Base-by-base conservation (phyloP, 2,113 vertebrate genomes). In the Leptobrachium ailaonicum region DNA sequence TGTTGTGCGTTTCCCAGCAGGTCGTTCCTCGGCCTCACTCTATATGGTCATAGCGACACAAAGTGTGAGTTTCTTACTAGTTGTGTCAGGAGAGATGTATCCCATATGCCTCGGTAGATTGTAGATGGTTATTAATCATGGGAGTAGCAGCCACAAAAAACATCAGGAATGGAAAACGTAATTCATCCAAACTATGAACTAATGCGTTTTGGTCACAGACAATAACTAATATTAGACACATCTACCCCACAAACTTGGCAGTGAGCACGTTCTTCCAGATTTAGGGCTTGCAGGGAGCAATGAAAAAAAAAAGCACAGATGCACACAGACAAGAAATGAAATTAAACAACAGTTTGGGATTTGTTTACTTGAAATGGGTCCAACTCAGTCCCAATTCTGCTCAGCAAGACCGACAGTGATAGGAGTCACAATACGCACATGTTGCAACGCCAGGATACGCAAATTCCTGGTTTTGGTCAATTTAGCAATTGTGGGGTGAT, bases 41-140 rank as follows among this genome's bases (percentile, higher is more conserved):
- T 45, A 74, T 66, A 71, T 73, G 70, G 54, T 67, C 50, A 56
- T 66, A 41, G 12, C 40, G 77, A 80, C 71, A 80, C 71, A 74
- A 68, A 70, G 20, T 44, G 11, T 68, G 72, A 68, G 53, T 80
- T 74, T 75, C 53, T 47, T 69, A 69, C 71, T 32, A 50, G 75
- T 74, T 75, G 53, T 80, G 79, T 80, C 79, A 74, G 72, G 13
- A 6, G 64, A 75, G 79, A 80, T 63, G 43, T 50, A 80, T 68
- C 66, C 71, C 71, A 80, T 75, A 62, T 80, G 71, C 10, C 44
- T 54, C 41, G 43, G 53, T 41, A 66, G 41, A 80, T 80, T n/a
- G 63, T 58, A 77, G 6, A 41, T 12, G 40, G 45, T 73, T 73
- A 75, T 74, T 74, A 80, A 80, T 80, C 71, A 66, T 64, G 42